These are phyloP conservation scores for Hofmannophila pseudospretella DNA, from an alignment of 2,888 invertebrate genomes.

Conservation along the genomic window DNA sequence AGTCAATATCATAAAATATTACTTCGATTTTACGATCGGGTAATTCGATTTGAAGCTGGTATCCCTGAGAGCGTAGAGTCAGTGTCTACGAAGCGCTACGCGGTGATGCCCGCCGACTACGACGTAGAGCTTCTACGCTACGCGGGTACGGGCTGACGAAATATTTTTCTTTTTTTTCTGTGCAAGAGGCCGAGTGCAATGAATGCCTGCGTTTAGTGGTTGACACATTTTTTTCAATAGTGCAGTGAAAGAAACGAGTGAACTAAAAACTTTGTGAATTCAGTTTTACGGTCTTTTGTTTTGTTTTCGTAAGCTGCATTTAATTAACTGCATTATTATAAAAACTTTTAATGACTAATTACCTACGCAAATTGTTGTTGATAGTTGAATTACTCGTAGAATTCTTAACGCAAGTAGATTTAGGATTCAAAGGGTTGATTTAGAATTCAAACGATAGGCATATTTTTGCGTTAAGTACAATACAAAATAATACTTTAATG, in stretches of 20 bases:
- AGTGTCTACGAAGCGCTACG: constrained; percentile 34
- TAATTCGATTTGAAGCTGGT: constrained; percentile 41
- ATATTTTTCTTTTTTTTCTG: constrained; percentile 12
- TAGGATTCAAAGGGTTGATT: no score
- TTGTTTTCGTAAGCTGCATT: neutral
- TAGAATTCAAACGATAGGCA: no score
- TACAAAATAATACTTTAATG: no score
- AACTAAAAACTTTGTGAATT: constrained; percentile 1
- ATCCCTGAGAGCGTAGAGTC: constrained; percentile 34
- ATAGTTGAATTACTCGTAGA: no score
- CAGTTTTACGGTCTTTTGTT: neutral
- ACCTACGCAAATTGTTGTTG: no score
- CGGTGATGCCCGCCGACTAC: constrained; percentile 41
- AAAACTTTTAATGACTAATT: no score
- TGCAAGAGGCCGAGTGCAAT: constrained; percentile 11
- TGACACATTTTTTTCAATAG: constrained; percentile 14
- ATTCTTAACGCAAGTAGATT: no score
- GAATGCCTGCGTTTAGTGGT: constrained; percentile 12
- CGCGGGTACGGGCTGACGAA: constrained; percentile 25
- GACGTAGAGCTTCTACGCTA: constrained; percentile 34
- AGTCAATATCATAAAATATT: constrained; percentile 12
- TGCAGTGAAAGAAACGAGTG: constrained; percentile 10
- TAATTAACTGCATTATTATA: neutral
- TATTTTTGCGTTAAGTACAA: no score
- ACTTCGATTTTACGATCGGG: constrained; percentile 24